Conservation (phyloP, 2,888 invertebrate genomes). For the Vanessa cardui region DNA sequence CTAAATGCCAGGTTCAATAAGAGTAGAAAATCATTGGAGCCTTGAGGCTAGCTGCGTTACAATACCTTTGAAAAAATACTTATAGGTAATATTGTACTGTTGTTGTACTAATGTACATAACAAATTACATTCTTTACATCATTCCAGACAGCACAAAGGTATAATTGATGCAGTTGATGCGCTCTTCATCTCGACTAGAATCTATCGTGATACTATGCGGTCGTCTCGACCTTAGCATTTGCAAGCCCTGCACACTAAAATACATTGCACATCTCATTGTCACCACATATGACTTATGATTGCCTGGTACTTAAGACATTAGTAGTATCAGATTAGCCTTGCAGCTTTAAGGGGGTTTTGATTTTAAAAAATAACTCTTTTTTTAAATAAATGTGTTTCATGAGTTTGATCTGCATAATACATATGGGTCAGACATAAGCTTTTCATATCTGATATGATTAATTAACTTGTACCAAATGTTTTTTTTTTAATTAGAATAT, state of each 20-base stretch:
- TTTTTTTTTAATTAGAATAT: no score
- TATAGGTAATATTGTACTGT: neutral
- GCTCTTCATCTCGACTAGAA: slow-evolving; percentile 41
- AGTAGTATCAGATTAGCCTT: neutral
- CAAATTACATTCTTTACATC: slow-evolving; percentile 1
- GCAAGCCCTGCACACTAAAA: slow-evolving; percentile 21
- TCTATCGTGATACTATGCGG: slow-evolving; percentile 62
- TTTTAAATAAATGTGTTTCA: no score
- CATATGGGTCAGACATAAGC: no score
- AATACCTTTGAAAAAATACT: no score
- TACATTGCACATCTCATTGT: slow-evolving; percentile 22
- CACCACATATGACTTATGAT: slow-evolving; percentile 26
- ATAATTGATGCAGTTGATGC: slow-evolving; percentile 24
- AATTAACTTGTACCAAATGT: no score
- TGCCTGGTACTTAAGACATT: slow-evolving; percentile 10
- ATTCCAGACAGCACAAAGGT: slow-evolving; percentile 11
- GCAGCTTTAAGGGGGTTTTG: neutral
- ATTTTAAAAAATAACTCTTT: no score
- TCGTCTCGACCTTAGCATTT: slow-evolving; percentile 71
- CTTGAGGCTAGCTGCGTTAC: no score
- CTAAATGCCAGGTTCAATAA: no score
- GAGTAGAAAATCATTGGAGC: no score
- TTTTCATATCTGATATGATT: no score
- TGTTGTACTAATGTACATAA: neutral
- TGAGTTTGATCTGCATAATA: no score